Percentiles rank a stretch among this genome's conserved stretches.
Evolutionary conservation across 2,888 invertebrate species (phyloP).

Genomic region (Neoaliturus tenellus): DNA sequence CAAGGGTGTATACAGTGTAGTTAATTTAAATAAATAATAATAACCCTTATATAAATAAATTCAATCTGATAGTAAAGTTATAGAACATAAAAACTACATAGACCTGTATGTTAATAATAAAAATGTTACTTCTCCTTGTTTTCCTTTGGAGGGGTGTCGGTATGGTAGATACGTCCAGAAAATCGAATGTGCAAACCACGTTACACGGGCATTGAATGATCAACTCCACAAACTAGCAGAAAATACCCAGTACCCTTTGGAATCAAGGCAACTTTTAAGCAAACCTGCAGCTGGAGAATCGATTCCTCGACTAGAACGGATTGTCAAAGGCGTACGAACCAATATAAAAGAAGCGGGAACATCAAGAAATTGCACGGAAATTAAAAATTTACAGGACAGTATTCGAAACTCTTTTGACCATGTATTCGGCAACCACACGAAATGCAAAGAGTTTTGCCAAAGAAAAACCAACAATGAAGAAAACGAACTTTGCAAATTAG

Average conservation of each 20-base stretch:
- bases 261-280: conserved; percentile 28
- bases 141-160: conserved; percentile 63
- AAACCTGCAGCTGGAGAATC: not conserved
- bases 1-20: too few relatives aligned
- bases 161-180: conserved; percentile 67
- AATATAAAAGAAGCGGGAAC: conserved; percentile 34
- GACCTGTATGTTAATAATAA: too few relatives aligned
- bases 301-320: not conserved
- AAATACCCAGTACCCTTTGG: conserved; percentile 1
- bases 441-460: conserved; percentile 9
- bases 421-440: not conserved
- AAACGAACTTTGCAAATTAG: not conserved
- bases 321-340: conserved; percentile 37
- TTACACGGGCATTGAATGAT: conserved; percentile 57
- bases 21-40: too few relatives aligned
- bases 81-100: too few relatives aligned
- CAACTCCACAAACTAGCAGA: conserved; percentile 46
- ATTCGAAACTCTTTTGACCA: not conserved
- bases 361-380: not conserved
- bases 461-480: not conserved
- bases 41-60: too few relatives aligned
- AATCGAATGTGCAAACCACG: conserved; percentile 69
- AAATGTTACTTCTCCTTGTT: too few relatives aligned
- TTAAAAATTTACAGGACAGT: not conserved
- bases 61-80: too few relatives aligned